These are phyloP conservation scores for Odontomyia ornata DNA, from an alignment of 2,888 invertebrate genomes.

Conservation along the genomic window DNA sequence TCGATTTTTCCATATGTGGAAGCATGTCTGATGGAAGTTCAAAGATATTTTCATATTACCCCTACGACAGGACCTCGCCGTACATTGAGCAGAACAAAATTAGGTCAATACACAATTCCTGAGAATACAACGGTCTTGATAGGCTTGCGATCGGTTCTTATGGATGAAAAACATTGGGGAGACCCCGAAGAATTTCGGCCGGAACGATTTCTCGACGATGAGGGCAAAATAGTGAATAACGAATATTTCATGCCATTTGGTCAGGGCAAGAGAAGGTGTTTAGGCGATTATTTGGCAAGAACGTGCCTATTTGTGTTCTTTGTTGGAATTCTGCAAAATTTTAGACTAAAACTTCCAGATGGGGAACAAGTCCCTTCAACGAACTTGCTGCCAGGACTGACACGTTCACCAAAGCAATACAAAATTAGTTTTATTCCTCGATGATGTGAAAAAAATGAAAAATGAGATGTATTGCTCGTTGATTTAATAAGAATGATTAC, in stretches of 20 bases:
- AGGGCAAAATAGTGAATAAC: constrained; percentile 55
- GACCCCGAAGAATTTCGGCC: constrained; percentile 73
- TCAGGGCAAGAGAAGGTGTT: constrained; percentile 71
- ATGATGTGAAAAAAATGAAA: background rate
- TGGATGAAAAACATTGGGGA: constrained; percentile 68
- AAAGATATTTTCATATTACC: constrained; percentile 67
- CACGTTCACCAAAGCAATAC: constrained; percentile 68
- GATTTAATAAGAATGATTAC: too few relatives aligned
- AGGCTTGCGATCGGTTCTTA: constrained; percentile 67
- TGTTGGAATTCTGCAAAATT: constrained; percentile 69
- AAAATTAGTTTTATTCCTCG: constrained; percentile 60
- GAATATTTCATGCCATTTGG: constrained; percentile 63
- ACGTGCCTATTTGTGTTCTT: constrained; percentile 72
- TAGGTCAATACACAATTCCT: constrained; percentile 68
- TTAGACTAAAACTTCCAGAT: constrained; percentile 63
- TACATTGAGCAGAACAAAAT: constrained; percentile 66
- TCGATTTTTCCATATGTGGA: constrained; percentile 66
- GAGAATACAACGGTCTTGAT: constrained; percentile 67
- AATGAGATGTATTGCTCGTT: background rate
- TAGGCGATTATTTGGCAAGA: constrained; percentile 72
- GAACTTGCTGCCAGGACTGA: constrained; percentile 67
- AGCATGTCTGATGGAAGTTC: constrained; percentile 69
- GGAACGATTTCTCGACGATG: constrained; percentile 69
- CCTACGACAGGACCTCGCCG: constrained; percentile 69
- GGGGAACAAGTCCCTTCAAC: constrained; percentile 63